Evolutionary conservation across 2,113 vertebrate genomes (phyloP), one percentile per base, ranked within the genome.

Genomic region (Pardalotus punctatus): DNA sequence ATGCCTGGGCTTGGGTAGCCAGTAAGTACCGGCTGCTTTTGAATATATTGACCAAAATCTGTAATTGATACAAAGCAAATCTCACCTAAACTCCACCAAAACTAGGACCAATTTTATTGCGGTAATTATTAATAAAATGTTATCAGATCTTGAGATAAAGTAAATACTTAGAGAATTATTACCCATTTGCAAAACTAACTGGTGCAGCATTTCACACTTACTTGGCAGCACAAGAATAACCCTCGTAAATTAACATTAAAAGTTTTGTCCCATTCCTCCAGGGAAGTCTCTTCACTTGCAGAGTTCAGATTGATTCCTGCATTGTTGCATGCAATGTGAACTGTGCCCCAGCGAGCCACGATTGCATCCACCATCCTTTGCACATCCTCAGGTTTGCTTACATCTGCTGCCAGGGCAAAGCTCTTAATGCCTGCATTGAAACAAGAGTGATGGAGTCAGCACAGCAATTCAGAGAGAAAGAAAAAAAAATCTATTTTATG

Each of bases 231-330:
- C 95, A 99, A 86, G 96, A 99, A 98, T 2, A 98, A 97, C 50
- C 98, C 98, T 88, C 98, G 96, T 66, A 98, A 96, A 97, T 98
- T 98, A 48, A 98, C 97, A 4, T 96, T 96, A 28, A 99, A 98
- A 83, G 98, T 98, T 95, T 96, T 97, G 97, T 98, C 98, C 98
- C 98, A 98, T 88, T 98, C 98, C 65, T 98, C 98, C 3, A 98
- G 86, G 47, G 97, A 97, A 70, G 98, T 98, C 18, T 98, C 98
- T 92, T 99, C 98, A 5, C 98, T 98, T 31, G 97, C 97, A 9
- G 98, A 99, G 95, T 98, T 98, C 97, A 97, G 97, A 57, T 99
- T 98, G 97, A 99, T 97, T 20, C 98, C 98, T 16, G 98, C 98
- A 3, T 98, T 98, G 97, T 98, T 98, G 86, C 98, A 98, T 1